Evolutionary conservation across 2,113 vertebrate species (phyloP).

Genomic region (Leuciscus idus): DNA sequence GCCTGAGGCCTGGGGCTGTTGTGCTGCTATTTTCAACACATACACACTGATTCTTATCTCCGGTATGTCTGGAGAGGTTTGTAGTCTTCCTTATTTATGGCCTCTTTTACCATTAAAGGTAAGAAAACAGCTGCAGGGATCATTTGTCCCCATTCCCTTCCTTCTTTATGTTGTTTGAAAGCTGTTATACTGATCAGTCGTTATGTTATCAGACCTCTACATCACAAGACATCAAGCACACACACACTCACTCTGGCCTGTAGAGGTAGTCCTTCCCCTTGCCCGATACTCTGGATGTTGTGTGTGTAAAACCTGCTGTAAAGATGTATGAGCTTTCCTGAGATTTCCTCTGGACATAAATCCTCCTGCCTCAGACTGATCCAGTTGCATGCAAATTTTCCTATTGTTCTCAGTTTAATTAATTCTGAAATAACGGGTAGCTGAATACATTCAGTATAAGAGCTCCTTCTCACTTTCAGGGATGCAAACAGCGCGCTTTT

Average conservation of each 20-base stretch:
- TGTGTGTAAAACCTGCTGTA: background rate
- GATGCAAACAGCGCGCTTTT: no score
- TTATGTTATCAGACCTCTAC: background rate
- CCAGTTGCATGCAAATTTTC: background rate
- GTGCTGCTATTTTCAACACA: constrained; percentile 25
- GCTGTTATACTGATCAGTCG: background rate
- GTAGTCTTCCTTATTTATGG: background rate
- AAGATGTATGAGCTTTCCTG: background rate
- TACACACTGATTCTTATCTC: constrained; percentile 30
- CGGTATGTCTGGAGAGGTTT: constrained; percentile 10
- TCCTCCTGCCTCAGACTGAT: background rate
- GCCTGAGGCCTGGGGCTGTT: constrained; percentile 31
- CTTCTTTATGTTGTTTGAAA: background rate
- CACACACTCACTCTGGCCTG: background rate
- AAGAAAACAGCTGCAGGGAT: background rate
- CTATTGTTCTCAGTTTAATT: background rate
- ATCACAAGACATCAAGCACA: background rate
- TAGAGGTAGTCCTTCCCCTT: constrained; percentile 1
- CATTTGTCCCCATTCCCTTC: background rate
- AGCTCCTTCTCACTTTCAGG: background rate
- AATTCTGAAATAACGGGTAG: background rate
- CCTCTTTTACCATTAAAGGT: constrained; percentile 1
- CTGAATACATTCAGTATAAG: background rate
- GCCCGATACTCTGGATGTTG: background rate
- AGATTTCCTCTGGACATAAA: background rate